A percentile compares a stretch with the other conserved stretches of the same genome.
Evolutionary conservation across 2,113 vertebrate genomes (phyloP).

Genomic region (Lepus timidus): DNA sequence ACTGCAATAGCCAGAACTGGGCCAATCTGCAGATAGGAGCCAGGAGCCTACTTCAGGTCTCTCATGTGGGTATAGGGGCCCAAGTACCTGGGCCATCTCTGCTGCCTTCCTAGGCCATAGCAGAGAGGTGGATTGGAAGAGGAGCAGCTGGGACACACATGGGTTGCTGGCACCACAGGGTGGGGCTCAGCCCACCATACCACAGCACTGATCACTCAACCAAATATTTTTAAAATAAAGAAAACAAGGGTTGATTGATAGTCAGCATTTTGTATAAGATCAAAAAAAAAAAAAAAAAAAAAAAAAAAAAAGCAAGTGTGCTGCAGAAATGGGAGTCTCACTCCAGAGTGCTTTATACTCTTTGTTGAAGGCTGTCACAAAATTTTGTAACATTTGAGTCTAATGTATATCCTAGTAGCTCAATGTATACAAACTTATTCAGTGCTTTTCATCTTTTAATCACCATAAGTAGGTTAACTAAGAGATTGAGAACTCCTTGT

Average conservation of each 20-base stretch:
- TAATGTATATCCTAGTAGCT: background rate
- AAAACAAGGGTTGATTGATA: background rate
- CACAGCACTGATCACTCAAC: no score
- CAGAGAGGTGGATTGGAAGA: no score
- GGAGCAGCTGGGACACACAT: no score
- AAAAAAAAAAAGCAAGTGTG: background rate
- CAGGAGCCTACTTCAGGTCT: no score
- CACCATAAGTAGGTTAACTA: background rate
- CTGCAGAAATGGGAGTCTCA: background rate
- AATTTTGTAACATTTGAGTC: background rate
- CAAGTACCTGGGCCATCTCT: no score
- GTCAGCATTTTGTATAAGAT: conserved; percentile 18
- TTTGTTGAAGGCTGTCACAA: background rate
- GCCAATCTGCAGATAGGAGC: no score
- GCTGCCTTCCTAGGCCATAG: no score
- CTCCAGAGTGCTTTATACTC: background rate
- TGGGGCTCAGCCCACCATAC: no score
- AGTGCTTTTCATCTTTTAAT: background rate
- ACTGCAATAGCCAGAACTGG: no score
- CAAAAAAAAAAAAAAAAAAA: background rate
- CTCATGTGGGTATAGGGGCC: no score
- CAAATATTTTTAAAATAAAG: background rate
- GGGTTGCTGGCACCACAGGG: no score
- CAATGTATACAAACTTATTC: background rate
- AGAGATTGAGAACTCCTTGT: background rate